These are phyloP conservation scores for Xenus cinereus DNA, from an alignment of 2,113 vertebrate genomes.

Conservation along the genomic window DNA sequence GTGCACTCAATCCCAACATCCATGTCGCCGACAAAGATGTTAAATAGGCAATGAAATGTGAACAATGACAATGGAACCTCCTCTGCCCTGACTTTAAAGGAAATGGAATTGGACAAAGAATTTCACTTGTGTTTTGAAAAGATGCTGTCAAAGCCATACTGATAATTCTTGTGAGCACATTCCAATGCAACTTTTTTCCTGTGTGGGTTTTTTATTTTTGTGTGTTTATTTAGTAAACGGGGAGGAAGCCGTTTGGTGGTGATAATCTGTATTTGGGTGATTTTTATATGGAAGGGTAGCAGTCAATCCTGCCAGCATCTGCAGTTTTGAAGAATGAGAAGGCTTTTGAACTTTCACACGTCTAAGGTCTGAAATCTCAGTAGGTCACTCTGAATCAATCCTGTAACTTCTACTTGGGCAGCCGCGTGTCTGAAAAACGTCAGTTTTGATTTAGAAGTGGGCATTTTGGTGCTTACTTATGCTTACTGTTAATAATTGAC, in stretches of 20 bases:
- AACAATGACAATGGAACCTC: not conserved
- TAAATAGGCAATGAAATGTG: not conserved
- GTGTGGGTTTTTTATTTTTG: not conserved
- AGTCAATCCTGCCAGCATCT: not conserved
- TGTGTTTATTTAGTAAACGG: not conserved
- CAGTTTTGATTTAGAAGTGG: not conserved
- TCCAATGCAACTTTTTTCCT: not conserved
- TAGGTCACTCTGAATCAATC: not conserved
- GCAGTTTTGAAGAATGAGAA: not conserved
- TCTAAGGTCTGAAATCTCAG: not conserved
- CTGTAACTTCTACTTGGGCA: not conserved
- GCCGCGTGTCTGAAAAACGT: not conserved
- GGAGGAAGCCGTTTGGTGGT: not conserved
- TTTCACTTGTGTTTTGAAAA: not conserved
- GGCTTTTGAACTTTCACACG: not conserved
- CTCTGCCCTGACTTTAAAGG: not conserved
- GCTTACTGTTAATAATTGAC: not conserved
- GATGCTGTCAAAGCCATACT: not conserved
- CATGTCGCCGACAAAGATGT: not conserved
- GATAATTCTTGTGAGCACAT: not conserved
- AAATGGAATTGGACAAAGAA: not conserved
- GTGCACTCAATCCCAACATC: not conserved
- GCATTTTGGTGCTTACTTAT: not conserved
- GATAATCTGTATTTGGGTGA: not conserved
- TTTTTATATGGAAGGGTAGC: not conserved